phyloP scores from a whole-genome alignment of 2,113 vertebrate species.

The Dipodomys stephensi region DNA sequence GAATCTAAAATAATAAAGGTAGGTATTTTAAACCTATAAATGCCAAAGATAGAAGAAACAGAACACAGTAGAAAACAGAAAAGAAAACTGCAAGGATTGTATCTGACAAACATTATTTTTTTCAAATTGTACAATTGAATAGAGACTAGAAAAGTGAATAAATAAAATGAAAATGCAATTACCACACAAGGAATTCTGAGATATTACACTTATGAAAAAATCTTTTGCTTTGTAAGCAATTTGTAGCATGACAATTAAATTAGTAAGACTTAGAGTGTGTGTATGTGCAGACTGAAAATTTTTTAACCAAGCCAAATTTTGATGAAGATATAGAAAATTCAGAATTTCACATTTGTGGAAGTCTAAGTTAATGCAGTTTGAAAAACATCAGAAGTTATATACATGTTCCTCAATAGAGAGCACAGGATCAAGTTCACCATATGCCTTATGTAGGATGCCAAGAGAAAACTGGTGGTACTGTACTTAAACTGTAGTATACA shows the following conservation, averaged over 20 bases:
- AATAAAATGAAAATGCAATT: background rate
- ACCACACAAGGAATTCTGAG: constrained; percentile 2
- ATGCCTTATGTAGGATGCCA: background rate
- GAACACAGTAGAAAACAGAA: constrained; percentile 8
- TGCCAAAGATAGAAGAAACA: constrained; percentile 23
- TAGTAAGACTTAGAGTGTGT: background rate
- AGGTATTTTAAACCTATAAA: background rate
- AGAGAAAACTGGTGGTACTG: background rate
- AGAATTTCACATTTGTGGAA: background rate
- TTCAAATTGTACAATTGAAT: background rate
- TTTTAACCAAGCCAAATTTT: background rate
- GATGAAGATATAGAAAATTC: background rate
- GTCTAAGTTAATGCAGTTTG: background rate
- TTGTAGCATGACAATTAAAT: background rate
- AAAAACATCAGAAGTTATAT: background rate
- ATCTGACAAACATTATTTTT: constrained; percentile 23
- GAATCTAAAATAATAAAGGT: background rate
- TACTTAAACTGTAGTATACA: background rate
- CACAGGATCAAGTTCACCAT: background rate
- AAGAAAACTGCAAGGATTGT: background rate
- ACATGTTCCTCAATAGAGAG: background rate
- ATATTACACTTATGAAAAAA: background rate
- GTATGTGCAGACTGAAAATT: background rate
- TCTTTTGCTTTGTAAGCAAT: background rate
- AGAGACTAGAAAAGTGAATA: constrained; percentile 39